Conservation (phyloP, 2,888 invertebrate genomes). For the Nebria brevicollis region DNA sequence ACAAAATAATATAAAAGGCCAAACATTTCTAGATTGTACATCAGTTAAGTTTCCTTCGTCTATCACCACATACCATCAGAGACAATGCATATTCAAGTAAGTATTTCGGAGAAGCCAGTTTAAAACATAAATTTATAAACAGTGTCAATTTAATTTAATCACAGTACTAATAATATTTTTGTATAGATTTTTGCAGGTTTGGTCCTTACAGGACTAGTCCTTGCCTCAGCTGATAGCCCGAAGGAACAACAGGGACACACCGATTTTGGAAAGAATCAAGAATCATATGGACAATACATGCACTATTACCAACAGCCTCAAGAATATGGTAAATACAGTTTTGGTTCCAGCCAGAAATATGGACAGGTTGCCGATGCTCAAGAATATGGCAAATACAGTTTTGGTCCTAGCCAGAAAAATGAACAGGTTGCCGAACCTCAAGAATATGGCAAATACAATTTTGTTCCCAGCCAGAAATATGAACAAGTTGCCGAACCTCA, state of each 20-base stretch:
- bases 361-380: background rate
- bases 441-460: background rate
- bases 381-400: background rate
- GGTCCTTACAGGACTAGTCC: constrained; percentile 39
- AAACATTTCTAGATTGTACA: background rate
- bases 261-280: background rate
- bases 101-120: background rate
- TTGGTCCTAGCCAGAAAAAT: background rate
- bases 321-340: background rate
- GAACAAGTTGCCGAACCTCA: background rate
- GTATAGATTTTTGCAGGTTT: constrained; percentile 36
- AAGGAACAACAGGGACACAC: constrained; percentile 8
- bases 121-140: too few species aligned
- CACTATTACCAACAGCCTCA: background rate
- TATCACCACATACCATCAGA: background rate
- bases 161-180: background rate
- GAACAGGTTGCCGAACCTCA: background rate
- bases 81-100: background rate
- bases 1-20: background rate
- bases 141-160: too few species aligned
- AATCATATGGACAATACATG: background rate
- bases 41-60: background rate
- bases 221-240: constrained; percentile 24
- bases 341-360: background rate
- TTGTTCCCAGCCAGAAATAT: background rate